A percentile compares a stretch with the other conserved stretches of the same genome.
These are phyloP conservation scores for Decapterus maruadsi DNA, from an alignment of 2,797 vertebrate genomes.

Conservation along the genomic window DNA sequence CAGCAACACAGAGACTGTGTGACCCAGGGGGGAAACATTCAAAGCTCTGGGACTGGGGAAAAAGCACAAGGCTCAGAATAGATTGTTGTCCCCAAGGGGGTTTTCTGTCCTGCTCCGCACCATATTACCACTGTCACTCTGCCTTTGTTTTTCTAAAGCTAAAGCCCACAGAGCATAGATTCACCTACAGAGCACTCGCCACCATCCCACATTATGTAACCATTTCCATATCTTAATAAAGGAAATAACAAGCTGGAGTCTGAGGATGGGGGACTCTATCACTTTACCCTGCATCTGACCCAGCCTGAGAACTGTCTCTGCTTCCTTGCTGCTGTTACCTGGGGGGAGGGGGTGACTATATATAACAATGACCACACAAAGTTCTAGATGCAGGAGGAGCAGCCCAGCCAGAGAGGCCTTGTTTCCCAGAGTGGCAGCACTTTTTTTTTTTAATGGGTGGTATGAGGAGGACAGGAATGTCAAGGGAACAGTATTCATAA, in stretches of 20 bases:
- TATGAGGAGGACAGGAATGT: constrained; percentile 72
- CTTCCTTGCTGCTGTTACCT: constrained; percentile 45
- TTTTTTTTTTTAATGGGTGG: constrained; percentile 53
- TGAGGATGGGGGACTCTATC: constrained; percentile 39
- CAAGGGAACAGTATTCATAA: constrained; percentile 75
- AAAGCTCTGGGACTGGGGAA: constrained; percentile 54
- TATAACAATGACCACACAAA: constrained; percentile 72
- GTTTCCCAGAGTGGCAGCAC: constrained; percentile 69
- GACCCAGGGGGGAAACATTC: constrained; percentile 62
- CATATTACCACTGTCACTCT: constrained; percentile 39
- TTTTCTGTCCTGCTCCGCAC: constrained; percentile 53
- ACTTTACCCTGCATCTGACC: constrained; percentile 38
- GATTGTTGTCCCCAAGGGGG: constrained; percentile 56
- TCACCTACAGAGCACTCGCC: constrained; percentile 20
- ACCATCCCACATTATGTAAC: constrained; percentile 10
- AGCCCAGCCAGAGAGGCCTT: constrained; percentile 31
- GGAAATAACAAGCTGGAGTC: constrained; percentile 46
- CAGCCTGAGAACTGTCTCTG: constrained; percentile 54
- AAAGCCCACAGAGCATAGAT: constrained; percentile 33
- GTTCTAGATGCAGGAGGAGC: constrained; percentile 40
- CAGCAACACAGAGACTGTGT: constrained; percentile 51
- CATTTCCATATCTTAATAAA: constrained; percentile 35
- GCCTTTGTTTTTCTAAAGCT: constrained; percentile 53
- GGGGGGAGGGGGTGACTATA: constrained; percentile 54
- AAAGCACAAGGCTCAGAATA: constrained; percentile 74